Evolutionary conservation across 2,113 vertebrate species (phyloP), one percentile per base, ranked within the genome.

Genomic region (Albula goreensis): DNA sequence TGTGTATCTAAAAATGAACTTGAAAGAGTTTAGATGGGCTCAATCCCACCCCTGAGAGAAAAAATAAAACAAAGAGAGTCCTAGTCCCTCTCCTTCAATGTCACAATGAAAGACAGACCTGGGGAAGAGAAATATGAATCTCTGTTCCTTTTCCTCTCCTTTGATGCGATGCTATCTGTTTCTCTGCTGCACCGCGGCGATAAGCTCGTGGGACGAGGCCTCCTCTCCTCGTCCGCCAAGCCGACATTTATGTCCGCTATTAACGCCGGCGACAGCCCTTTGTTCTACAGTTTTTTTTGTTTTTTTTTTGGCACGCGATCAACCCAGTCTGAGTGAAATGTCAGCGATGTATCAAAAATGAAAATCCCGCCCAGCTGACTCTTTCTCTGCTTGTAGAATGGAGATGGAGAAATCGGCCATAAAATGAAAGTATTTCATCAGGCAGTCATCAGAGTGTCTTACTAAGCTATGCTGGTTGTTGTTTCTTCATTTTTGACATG

Each of bases 81-180:
- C 31, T 41, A 41, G 31, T 90, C 90, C 91, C 91, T 93, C 92
- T 93, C 94, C 92, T 83, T 81, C 94, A 94, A 93, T 93, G 95
- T 95, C 94, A 94, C 89, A 87, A 86, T 88, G 51, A 49, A 83
- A 86, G 89, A 83, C 88, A 90, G 91, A 87, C 91, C 89, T 90
- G 85, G 78, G 83, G 66, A 50, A 77, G 86, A 81, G 77, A 83
- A 83, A 88, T 60, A 83, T 83, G 57, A 86, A 2, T 87, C 85
- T 83, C 12, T 80, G 11, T 57, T 78, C 70, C 12, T 88, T 19
- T 3, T 56, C 89, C 70, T 50, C 79, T 83, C 60, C 53, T 63
- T 63, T 6, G 60, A 63, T 63, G 60, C 60, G 60, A 63, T 63
- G 60, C 60, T 63, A 63, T 63, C 60, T 12, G 60, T 12, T 15